Conservation (phyloP, 2,113 vertebrate species). For the Leptobrachium leishanense region DNA sequence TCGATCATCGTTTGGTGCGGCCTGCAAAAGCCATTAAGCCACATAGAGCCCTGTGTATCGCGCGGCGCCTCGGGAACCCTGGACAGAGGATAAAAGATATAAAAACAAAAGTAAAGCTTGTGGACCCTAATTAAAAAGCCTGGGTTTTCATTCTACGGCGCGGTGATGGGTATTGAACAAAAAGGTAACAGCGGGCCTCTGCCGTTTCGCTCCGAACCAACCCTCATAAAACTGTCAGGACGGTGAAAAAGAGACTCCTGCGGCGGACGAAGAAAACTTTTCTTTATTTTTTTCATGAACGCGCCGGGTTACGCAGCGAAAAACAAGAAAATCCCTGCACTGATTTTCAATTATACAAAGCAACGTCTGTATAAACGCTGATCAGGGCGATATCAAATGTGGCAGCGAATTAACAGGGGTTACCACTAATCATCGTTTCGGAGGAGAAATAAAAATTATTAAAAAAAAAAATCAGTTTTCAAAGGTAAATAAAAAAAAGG, state of each 20-base stretch:
- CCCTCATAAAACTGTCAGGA: slow-evolving; percentile 42
- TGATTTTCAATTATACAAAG: slow-evolving; percentile 44
- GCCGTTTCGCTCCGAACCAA: slow-evolving; percentile 26
- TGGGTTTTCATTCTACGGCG: slow-evolving; percentile 24
- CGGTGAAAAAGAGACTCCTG: slow-evolving; percentile 14
- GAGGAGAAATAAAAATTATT: not conserved
- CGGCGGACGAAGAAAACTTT: slow-evolving; percentile 20
- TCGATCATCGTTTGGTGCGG: not conserved
- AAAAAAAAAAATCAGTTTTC: not conserved
- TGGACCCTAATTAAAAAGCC: slow-evolving; percentile 40
- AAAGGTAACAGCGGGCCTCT: slow-evolving; percentile 11
- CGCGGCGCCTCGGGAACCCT: not conserved
- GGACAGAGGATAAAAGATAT: not conserved
- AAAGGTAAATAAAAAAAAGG: too few species aligned
- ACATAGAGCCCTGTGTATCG: not conserved
- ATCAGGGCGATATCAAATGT: slow-evolving; percentile 39
- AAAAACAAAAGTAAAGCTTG: not conserved
- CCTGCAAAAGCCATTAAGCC: slow-evolving; percentile 40
- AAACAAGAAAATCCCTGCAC: slow-evolving; percentile 29
- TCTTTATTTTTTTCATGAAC: not conserved
- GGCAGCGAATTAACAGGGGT: slow-evolving; percentile 43
- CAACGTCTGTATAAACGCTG: slow-evolving; percentile 30
- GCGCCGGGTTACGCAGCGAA: slow-evolving; percentile 21
- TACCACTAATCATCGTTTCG: slow-evolving; percentile 11
- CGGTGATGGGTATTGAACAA: slow-evolving; percentile 17